Evolutionary conservation across 2,888 invertebrate genomes (phyloP), one percentile per base, ranked within the genome.

Genomic region (Noctua pronuba): DNA sequence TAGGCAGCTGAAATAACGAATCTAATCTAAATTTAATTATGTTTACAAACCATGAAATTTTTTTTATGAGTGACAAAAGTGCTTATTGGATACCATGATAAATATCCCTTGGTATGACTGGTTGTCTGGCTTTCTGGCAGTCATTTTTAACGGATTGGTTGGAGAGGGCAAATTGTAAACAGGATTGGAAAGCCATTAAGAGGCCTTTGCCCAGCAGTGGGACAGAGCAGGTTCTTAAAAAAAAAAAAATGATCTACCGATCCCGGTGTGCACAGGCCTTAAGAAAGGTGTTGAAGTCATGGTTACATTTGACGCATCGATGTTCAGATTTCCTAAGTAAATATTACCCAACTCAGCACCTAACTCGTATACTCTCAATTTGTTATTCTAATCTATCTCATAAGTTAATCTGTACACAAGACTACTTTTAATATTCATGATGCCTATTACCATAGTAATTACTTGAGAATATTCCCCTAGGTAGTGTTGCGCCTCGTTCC

Each of bases 401-500:
- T 82, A 83, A 87, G 77, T 83, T 78, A 76, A 81, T 87, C 80
- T 79, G 67, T 65, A 58, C 31, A 71, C 76, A 77, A 83, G 70
- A 81, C 55, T 68, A 76, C 62, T 83, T 83, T 86, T 74, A 82
- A 82, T 87, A 87, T 86, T 86, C 81, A 88, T 83, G 85, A 80
- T 87, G 24, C 67, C 31, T 73, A 87, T 87, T 86, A 87, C 58
- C 82, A 87, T 87, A 77, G 79, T 87, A 87, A 86, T 86, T 75
- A 86, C 79, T 77, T 41, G 66, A 71, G 83, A 60, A 69, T 77
- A 82, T 77, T 75, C 65, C 58, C 72, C 62, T 35, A 73, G 72
- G 16, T 72, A 86, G 83, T 73, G 86, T 65, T 66, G 86, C 16
- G 71, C 71, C n/a, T 3, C 31, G 44, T 41, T 68, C 65, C 18